Evolutionary conservation across 2,888 invertebrate species (phyloP).

Genomic region (Monoplex corrugatus): DNA sequence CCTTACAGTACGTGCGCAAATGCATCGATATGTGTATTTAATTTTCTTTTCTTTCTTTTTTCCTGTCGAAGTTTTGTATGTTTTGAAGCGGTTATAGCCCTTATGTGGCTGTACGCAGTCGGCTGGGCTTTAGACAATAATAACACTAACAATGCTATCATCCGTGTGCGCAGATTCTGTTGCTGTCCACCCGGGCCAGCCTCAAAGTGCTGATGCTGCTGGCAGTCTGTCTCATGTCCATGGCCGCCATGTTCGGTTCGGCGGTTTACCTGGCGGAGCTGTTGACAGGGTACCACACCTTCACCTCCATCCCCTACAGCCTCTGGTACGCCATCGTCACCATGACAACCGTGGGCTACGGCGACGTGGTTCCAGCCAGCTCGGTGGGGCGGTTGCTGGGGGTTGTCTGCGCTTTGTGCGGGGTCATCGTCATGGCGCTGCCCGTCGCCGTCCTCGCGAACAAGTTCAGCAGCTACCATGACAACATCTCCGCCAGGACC

Average conservation of each 20-base stretch:
- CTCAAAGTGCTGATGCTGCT: conserved; percentile 69
- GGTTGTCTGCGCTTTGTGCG: conserved; percentile 43
- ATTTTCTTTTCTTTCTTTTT: no score
- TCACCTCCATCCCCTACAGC: conserved; percentile 46
- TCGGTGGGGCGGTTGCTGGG: conserved; percentile 39
- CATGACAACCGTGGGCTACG: conserved; percentile 56
- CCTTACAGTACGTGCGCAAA: no score
- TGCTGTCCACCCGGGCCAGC: conserved; percentile 70
- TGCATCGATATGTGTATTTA: no score
- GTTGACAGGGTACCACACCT: not conserved
- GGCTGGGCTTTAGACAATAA: no score
- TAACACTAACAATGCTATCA: no score
- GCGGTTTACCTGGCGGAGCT: conserved; percentile 16
- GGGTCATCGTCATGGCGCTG: conserved; percentile 50
- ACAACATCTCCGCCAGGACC: conserved; percentile 56
- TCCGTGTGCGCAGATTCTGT: conserved; percentile 68
- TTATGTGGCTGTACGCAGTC: no score
- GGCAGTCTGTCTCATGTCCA: conserved; percentile 52
- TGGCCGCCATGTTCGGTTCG: conserved; percentile 24
- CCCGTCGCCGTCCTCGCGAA: conserved; percentile 60
- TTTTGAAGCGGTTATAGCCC: no score
- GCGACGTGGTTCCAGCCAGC: conserved; percentile 50
- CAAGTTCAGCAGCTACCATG: conserved; percentile 75
- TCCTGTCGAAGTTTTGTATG: no score
- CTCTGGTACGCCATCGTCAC: conserved; percentile 54